Conservation (phyloP, 2,113 vertebrate genomes). For the Sigmodon hispidus region DNA sequence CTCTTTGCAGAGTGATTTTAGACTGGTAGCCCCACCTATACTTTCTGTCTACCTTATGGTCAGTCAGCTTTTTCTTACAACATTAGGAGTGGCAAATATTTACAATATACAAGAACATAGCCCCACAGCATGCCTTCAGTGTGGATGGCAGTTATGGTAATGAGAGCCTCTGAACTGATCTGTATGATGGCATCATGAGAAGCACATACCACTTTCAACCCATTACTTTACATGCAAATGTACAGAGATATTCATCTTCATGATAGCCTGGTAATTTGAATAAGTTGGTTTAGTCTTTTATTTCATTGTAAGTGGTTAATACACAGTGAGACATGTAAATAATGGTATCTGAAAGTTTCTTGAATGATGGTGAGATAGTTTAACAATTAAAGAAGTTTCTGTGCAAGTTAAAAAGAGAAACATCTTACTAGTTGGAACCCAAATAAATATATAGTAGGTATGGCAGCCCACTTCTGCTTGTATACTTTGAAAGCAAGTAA, state of each 20-base stretch:
- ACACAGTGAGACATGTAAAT: neutral
- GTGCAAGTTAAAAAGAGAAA: neutral
- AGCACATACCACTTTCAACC: neutral
- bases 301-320: neutral
- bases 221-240: neutral
- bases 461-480: neutral
- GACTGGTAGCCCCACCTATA: too few relatives aligned
- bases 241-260: neutral
- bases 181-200: neutral
- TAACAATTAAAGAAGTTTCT: neutral
- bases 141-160: neutral
- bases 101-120: too few relatives aligned
- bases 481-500: neutral
- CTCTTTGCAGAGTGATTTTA: too few relatives aligned
- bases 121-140: too few relatives aligned
- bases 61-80: too few relatives aligned
- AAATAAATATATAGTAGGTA: neutral
- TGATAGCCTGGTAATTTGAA: neutral
- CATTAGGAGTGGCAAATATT: too few relatives aligned
- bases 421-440: neutral
- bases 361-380: accelerated
- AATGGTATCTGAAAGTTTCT: neutral
- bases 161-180: neutral
- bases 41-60: too few relatives aligned
- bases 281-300: neutral